These are phyloP conservation scores for Podarcis siculus DNA, from an alignment of 2,797 vertebrate species.

Conservation along the genomic window DNA sequence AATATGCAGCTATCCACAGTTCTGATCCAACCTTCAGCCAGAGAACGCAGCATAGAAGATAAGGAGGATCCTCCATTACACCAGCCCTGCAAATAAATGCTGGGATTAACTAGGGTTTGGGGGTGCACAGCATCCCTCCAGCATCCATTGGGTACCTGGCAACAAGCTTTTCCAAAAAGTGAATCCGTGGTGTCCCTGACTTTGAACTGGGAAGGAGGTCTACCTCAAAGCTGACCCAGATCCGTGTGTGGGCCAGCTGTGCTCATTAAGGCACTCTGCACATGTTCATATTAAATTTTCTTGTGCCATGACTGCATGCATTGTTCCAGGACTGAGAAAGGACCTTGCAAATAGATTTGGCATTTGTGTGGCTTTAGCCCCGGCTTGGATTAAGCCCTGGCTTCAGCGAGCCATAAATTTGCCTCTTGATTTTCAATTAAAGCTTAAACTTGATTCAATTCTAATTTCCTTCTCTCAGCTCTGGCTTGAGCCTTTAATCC, in stretches of 20 bases:
- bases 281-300: constrained; percentile 5
- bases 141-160: too few relatives aligned
- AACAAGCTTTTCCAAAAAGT: neutral
- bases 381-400: neutral
- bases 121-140: too few relatives aligned
- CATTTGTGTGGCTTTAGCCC: neutral
- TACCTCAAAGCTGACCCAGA: neutral
- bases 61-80: too few relatives aligned
- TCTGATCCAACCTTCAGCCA: too few relatives aligned
- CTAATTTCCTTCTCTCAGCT: constrained; percentile 60
- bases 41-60: too few relatives aligned
- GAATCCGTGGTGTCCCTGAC: neutral
- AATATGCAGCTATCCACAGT: too few relatives aligned
- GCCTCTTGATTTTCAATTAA: constrained; percentile 21
- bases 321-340: neutral
- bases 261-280: neutral
- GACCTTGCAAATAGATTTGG: neutral
- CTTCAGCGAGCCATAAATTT: constrained; percentile 33
- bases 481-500: constrained; percentile 60
- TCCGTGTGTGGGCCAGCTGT: neutral
- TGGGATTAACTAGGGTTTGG: too few relatives aligned
- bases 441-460: constrained; percentile 47
- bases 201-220: neutral
- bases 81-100: too few relatives aligned
- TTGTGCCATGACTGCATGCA: neutral